Base-by-base conservation (phyloP, 2,797 vertebrate species). In the Platyrinchus mystaceus region DNA sequence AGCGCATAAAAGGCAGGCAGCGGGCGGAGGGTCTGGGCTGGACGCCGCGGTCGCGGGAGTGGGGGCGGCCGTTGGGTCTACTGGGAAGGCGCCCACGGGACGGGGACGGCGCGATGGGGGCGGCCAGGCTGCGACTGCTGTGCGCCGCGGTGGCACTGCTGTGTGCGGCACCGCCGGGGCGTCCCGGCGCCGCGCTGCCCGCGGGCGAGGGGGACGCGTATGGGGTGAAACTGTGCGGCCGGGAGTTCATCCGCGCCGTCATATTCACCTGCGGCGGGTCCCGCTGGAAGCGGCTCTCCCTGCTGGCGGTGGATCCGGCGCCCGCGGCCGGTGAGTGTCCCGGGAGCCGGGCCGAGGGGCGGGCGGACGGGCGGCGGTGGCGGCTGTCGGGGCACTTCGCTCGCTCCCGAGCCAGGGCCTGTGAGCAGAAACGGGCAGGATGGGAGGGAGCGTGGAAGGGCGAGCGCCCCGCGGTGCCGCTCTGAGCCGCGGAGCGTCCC, bases 261-360 rank as follows among this genome's bases (percentile, higher is more conserved):
- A 98, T 99, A 90, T 99, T 98, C 96, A 98, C 98, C 93, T 99
- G 99, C 70, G 99, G 99, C 9, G 98, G 98, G 34, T 98, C 99
- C 73, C 98, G 98, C 13, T 99, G 98, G 98, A 98, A 92, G 93
- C 96, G 98, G 46, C 60, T 96, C 4, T 95, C 97, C 49, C 37
- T 83, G 24, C 88, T 96, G 6, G 89, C 55, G 1, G 22, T 10
- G 44, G 71, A 79, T 46, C 87, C 91, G 14, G 52, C 43, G 46
- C 49, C 79, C 34, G 76, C 26, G 32, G 32, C 47, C 24, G 94
- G 96, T 96, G 89, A 94, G 96, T 92, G 47, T 26, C 66, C 15
- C 46, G 2, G 46, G 24, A 19, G 53, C 36, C 28, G 20, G 18
- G 36, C 23, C 32, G 22, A 21, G 19, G 50, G 16, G 18, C 10